Evolutionary conservation across 37 sponge, comb jelly and placozoan genomes (phyloP).

Genomic region (Spongia lamella): DNA sequence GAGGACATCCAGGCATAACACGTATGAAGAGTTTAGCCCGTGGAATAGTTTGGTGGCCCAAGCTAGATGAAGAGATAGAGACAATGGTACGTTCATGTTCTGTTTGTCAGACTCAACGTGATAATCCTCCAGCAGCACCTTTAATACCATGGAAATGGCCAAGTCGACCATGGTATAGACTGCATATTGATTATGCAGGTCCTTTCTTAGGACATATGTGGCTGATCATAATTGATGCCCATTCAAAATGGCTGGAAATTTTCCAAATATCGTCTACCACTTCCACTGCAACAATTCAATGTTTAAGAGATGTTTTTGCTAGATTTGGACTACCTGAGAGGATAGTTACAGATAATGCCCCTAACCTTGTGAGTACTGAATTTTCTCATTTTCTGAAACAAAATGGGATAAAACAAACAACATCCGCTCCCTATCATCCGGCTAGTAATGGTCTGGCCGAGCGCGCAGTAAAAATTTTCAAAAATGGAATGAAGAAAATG

Average conservation of each 20-base stretch:
- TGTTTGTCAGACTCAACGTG: not conserved
- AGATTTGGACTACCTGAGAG: slow-evolving; percentile 27
- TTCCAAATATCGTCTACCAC: slow-evolving; percentile 1
- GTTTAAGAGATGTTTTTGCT: slow-evolving; percentile 24
- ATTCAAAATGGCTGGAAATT: slow-evolving; percentile 24
- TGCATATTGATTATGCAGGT: not conserved
- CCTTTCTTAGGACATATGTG: not conserved
- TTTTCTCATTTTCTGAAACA: slow-evolving; percentile 22
- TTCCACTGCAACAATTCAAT: not conserved
- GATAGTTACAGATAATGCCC: slow-evolving; percentile 45
- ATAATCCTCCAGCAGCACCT: slow-evolving; percentile 1
- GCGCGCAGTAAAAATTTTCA: slow-evolving; percentile 16
- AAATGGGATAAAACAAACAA: slow-evolving; percentile 39
- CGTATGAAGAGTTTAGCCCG: slow-evolving; percentile 26
- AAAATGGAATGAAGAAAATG: no score
- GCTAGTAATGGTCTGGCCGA: slow-evolving; percentile 30
- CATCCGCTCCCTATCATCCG: slow-evolving; percentile 17
- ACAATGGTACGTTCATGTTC: not conserved
- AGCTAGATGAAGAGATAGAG: slow-evolving; percentile 16
- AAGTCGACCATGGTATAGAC: not conserved
- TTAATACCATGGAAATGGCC: slow-evolving; percentile 4
- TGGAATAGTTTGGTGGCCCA: slow-evolving; percentile 28
- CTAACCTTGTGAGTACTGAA: slow-evolving; percentile 32
- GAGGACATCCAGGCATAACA: slow-evolving; percentile 7
- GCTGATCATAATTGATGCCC: slow-evolving; percentile 24